Percentiles rank a stretch among this genome's conserved stretches.
These are phyloP conservation scores for Anhinga rufa DNA, from an alignment of 2,113 vertebrate species.

Conservation along the genomic window DNA sequence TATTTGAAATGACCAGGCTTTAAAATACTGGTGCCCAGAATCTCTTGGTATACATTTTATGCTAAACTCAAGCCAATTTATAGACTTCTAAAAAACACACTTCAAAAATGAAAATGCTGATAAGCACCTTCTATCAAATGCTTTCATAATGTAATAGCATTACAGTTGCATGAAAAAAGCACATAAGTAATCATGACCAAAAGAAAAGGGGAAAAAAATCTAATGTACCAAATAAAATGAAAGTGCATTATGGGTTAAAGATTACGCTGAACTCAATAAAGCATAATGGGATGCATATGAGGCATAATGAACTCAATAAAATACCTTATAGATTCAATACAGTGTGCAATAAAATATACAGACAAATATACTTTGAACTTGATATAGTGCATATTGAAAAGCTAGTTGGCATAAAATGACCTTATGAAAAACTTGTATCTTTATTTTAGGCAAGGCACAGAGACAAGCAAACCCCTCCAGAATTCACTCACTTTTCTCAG, in stretches of 20 bases:
- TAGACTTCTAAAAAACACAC: not conserved
- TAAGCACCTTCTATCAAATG: not conserved
- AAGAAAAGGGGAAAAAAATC: not conserved
- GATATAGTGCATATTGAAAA: not conserved
- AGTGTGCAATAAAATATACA: not conserved
- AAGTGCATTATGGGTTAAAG: slow-evolving; percentile 8
- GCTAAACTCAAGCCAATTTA: not conserved
- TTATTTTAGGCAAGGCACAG: not conserved
- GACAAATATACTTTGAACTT: not conserved
- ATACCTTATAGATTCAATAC: not conserved
- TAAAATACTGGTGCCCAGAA: not conserved
- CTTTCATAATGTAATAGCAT: not conserved
- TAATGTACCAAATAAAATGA: not conserved
- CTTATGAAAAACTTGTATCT: not conserved
- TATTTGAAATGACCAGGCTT: not conserved
- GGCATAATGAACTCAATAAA: slow-evolving; percentile 22
- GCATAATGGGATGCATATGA: not conserved
- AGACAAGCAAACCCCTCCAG: not conserved
- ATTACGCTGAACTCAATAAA: slow-evolving; percentile 11
- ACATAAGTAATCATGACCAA: not conserved
- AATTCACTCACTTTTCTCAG: not conserved
- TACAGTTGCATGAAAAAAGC: not conserved
- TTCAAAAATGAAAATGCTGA: slow-evolving; percentile 9
- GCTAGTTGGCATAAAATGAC: not conserved
- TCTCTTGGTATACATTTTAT: not conserved